These are phyloP conservation scores for Gallinago undulata DNA, from an alignment of 2,113 vertebrate genomes.

Conservation along the genomic window DNA sequence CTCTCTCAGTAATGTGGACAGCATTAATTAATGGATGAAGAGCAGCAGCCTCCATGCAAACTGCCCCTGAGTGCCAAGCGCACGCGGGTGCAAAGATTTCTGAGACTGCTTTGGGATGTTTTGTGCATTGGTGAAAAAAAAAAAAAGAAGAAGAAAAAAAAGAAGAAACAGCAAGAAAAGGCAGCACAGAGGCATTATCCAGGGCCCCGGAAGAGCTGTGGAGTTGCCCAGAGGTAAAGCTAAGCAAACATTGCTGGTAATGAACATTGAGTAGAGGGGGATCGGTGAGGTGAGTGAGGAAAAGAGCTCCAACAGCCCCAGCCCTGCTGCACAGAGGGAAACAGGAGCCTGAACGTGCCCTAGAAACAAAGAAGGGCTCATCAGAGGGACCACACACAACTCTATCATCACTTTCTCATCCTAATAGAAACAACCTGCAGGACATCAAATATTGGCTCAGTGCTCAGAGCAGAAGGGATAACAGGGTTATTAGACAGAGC, in stretches of 20 bases:
- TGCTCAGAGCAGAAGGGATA: rapidly evolving
- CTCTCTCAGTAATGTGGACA: rapidly evolving
- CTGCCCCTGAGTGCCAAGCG: background rate
- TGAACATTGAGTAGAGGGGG: background rate
- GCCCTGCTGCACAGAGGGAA: background rate
- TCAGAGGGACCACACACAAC: background rate
- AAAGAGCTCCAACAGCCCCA: background rate
- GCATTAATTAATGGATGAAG: background rate
- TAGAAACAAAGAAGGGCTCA: background rate
- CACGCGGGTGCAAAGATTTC: background rate
- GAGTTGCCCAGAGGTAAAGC: background rate
- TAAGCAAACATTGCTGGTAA: rapidly evolving
- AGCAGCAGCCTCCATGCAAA: background rate
- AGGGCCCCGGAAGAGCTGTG: background rate
- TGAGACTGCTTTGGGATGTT: background rate
- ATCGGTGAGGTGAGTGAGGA: background rate
- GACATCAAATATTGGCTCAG: background rate
- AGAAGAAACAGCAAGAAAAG: background rate
- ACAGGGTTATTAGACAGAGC: background rate
- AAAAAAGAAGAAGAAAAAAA: no score
- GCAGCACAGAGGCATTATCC: background rate
- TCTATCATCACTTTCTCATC: background rate
- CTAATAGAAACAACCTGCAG: background rate
- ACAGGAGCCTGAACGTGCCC: background rate
- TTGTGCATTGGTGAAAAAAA: no score